Evolutionary conservation across 2,797 vertebrate genomes (phyloP).

Genomic region (Phoebastria nigripes): DNA sequence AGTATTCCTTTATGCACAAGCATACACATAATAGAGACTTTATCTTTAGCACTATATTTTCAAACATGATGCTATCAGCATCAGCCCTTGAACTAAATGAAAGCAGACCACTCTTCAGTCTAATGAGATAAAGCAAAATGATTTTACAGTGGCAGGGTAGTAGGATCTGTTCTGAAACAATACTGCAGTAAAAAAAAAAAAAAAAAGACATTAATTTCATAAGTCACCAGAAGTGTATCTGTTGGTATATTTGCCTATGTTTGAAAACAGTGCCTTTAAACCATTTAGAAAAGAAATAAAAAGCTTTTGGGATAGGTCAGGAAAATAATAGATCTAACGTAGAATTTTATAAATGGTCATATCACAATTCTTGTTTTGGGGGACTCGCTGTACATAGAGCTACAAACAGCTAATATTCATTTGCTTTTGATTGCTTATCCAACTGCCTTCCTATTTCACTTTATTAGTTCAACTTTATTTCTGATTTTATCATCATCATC

Average conservation of each 20-base stretch:
- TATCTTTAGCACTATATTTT: background rate
- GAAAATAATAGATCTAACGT: background rate
- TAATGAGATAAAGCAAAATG: background rate
- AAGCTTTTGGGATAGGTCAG: background rate
- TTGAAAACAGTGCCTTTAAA: background rate
- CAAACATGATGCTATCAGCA: background rate
- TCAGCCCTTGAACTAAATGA: background rate
- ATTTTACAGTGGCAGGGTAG: background rate
- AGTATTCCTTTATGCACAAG: background rate
- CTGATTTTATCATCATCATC: conserved; percentile 45
- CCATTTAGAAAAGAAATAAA: background rate
- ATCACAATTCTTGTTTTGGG: background rate
- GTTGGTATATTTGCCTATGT: background rate
- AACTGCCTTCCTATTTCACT: conserved; percentile 27
- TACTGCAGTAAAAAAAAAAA: background rate
- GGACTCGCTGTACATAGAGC: background rate
- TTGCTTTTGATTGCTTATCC: conserved; percentile 49
- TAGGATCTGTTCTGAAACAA: background rate
- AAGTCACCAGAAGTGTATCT: background rate
- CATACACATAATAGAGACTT: background rate
- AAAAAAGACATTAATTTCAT: background rate
- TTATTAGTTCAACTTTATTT: conserved; percentile 62
- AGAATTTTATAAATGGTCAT: background rate
- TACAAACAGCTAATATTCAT: background rate
- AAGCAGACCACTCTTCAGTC: background rate